These are phyloP conservation scores for Drepana falcataria DNA, from an alignment of 2,888 invertebrate species.

Conservation along the genomic window DNA sequence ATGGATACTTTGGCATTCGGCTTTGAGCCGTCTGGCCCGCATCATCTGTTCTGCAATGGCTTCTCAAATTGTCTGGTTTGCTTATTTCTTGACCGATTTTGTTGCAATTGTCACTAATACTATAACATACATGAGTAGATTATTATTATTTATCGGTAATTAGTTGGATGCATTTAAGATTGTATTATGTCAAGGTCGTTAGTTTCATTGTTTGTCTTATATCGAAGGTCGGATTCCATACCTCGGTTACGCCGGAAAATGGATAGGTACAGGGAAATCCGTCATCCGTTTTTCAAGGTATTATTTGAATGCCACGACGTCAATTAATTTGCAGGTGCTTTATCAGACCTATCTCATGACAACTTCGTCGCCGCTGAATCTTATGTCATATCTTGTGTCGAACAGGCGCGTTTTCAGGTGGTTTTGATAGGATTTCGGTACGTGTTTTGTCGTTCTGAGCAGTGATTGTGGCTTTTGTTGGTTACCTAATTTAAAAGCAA, in stretches of 20 bases:
- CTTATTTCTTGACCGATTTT: slow-evolving; percentile 44
- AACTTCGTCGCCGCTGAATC: slow-evolving; percentile 31
- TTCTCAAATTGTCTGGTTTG: slow-evolving; percentile 52
- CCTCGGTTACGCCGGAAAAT: slow-evolving; percentile 69
- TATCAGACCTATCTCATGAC: slow-evolving; percentile 26
- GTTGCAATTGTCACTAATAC: slow-evolving; percentile 56
- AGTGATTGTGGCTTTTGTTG: slow-evolving; percentile 64
- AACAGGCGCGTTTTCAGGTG: slow-evolving; percentile 33
- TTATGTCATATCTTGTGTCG: slow-evolving; percentile 37
- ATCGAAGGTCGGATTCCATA: slow-evolving; percentile 65
- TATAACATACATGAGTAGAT: slow-evolving; percentile 57
- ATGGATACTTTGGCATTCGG: slow-evolving; percentile 75
- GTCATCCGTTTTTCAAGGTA: slow-evolving; percentile 69
- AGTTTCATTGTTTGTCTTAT: slow-evolving; percentile 72
- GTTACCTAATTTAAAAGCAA: slow-evolving; percentile 76
- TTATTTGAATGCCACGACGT: slow-evolving; percentile 48
- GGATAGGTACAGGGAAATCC: slow-evolving; percentile 65
- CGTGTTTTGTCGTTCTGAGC: slow-evolving; percentile 54
- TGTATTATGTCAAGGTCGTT: slow-evolving; percentile 73
- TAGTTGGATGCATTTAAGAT: slow-evolving; percentile 62
- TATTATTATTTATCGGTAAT: slow-evolving; percentile 59
- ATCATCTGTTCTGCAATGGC: slow-evolving; percentile 55
- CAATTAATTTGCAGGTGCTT: slow-evolving; percentile 36
- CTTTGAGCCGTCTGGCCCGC: slow-evolving; percentile 76
- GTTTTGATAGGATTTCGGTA: slow-evolving; percentile 36